Base-by-base conservation (phyloP, 2,888 invertebrate species). In the Cryptocephalus moraei region DNA sequence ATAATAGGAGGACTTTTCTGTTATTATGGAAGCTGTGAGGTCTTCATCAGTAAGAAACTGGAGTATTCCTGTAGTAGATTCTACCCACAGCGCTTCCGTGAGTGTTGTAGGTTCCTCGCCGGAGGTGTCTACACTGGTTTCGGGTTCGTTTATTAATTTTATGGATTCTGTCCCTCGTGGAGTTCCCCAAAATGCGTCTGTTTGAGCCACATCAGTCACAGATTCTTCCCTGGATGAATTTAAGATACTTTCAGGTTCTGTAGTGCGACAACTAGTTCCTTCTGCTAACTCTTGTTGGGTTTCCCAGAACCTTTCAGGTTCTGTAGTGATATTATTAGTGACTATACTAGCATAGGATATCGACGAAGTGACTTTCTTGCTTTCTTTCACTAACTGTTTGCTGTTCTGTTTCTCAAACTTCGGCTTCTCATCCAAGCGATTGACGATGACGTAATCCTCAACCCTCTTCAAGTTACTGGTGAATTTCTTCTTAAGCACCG, bases 321-420 rank as follows among this genome's bases (percentile, higher is more conserved):
- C 22, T 22, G 22, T 6, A 22, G 22, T 22, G 22, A 22, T 32
- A 34, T 13, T 54, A 41, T 62, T 57, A 14, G 56, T 55, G 32
- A 60, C 53, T 46, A 61, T 43, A 48, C 52, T 61, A 9, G 63
- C 62, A 51, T 61, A 62, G 9, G 62, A 61, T 38, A 63, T 49
- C 32, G 46, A 31, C 10, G 61, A 46, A n/a, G 48, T 48, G 8
- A 63, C 63, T 41, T 60, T 59, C 49, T 62, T 62, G 45, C 59
- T 61, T 43, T 59, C 58, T 48, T 57, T 60, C 22, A 14, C 33
- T 31, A 14, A 13, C 12, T 14, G 32, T 14, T 46, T 12, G 12
- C 10, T 9, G 14, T 32, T 13, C 10, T n/a, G 33, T 32, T 12
- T 10, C 12, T 38, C 11, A 22, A 22, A 22, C 22, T 22, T 22